Conservation (phyloP, 2,113 vertebrate species). For the Polypterus senegalus region DNA sequence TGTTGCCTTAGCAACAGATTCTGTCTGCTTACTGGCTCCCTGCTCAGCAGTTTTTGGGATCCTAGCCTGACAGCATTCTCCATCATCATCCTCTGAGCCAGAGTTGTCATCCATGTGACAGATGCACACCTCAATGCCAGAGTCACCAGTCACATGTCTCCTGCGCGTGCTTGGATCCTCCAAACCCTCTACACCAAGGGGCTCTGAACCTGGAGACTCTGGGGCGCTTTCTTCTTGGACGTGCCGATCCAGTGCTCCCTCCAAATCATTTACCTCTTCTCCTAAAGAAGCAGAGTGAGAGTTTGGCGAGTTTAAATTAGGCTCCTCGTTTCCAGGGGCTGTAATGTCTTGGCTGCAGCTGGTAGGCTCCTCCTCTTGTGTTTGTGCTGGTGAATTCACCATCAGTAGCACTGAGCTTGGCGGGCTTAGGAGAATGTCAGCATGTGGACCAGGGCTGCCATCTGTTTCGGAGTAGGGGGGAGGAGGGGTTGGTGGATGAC, state of each 20-base stretch:
- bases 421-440: too few relatives aligned
- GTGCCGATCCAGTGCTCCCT: conserved; percentile 11
- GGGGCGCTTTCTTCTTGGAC: conserved; percentile 25
- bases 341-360: too few relatives aligned
- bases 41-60: conserved; percentile 4
- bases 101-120: conserved; percentile 51
- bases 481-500: conserved; percentile 60
- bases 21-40: conserved; percentile 20
- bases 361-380: too few relatives aligned
- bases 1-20: conserved; percentile 13
- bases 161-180: conserved; percentile 48
- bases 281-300: background rate
- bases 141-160: conserved; percentile 61
- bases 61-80: conserved; percentile 39
- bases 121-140: conserved; percentile 62
- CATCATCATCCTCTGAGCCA: conserved; percentile 40
- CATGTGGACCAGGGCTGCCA: background rate
- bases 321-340: background rate
- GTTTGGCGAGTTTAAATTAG: background rate
- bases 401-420: too few relatives aligned
- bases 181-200: background rate
- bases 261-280: background rate
- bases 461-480: conserved; percentile 60
- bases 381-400: too few relatives aligned
- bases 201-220: too few relatives aligned